Evolutionary conservation across 2,797 vertebrate genomes (phyloP).

Genomic region (Poliocrania exsul): DNA sequence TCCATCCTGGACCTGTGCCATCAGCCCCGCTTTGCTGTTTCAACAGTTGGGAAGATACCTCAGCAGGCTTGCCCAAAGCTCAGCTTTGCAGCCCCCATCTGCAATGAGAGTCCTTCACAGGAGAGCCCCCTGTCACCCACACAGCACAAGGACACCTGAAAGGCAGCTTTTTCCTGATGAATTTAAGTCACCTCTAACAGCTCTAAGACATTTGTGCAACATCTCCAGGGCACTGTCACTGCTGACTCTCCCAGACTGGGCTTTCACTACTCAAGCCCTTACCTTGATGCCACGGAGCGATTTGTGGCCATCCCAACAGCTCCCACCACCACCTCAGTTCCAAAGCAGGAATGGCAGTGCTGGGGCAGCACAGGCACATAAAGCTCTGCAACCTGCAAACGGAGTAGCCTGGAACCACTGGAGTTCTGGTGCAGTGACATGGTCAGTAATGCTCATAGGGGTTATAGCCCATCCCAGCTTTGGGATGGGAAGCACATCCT

Average conservation of each 20-base stretch:
- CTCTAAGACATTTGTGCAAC: background rate
- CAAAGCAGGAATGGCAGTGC: background rate
- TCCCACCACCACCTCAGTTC: background rate
- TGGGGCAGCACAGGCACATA: background rate
- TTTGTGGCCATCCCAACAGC: background rate
- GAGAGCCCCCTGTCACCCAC: background rate
- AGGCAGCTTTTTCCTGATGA: background rate
- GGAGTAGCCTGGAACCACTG: background rate
- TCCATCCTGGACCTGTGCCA: background rate
- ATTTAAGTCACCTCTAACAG: background rate
- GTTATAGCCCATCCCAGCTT: background rate
- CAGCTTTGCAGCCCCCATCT: background rate
- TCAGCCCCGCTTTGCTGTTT: background rate
- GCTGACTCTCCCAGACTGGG: background rate
- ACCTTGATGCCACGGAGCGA: background rate
- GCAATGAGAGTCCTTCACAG: background rate
- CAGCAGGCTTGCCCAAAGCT: background rate
- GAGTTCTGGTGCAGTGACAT: background rate
- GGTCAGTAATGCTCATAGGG: accelerated
- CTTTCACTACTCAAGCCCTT: background rate
- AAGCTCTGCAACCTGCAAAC: background rate
- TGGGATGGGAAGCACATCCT: background rate
- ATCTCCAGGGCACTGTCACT: background rate
- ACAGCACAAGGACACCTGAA: background rate
- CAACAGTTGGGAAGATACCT: background rate